Base-by-base conservation (phyloP, 53 echinoderm and acorn worm species). In the Stichopus horrens region DNA sequence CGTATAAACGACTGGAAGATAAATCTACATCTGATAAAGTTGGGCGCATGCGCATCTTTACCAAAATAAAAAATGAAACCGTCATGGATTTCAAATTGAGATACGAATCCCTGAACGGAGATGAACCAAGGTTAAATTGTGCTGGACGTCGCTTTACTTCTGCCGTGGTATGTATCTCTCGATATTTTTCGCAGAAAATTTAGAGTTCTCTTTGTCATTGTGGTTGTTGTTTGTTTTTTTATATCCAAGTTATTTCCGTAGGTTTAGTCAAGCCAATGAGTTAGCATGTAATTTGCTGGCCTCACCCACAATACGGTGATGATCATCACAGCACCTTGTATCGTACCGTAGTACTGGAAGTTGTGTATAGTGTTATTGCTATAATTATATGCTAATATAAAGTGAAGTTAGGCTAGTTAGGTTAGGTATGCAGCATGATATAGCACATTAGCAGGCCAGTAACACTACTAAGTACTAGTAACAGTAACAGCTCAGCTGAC, bases 81-180 rank as follows among this genome's bases (percentile, higher is more conserved):
- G 96, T 96, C 96, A 96, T 96, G 96, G 94, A 96, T 94, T 96
- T 94, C 90, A 96, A 96, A 96, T 83, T 88, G 57, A 58, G 22
- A 55, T 19, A 19, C 55, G 58, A 52, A 19, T 55, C 55, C 57
- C 53, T n/a, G 73, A 19, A 81, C 11, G 57, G 81, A 18, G 81
- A 81, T 81, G 53, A 81, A 81, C n/a, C 8, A 5, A 81, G 6
- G 14, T 56, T 81, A 56, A 21, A 21, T 19, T 56, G 57, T 58
- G 58, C 21, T 21, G 57, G 57, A 55, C 19, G 57, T 8, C 16
- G 13, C 0, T 81, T 81, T 81, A 21, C 81, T 20, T 57, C 56
- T 56, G 9, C 21, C 58, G 21, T 81, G 81, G 81, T 81, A 81
- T 21, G 81, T 21, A 20, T 81, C 7, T 71, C n/a, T 71, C n/a